Base-by-base conservation (phyloP, 2,113 vertebrate genomes). In the Nycticorax nycticorax region DNA sequence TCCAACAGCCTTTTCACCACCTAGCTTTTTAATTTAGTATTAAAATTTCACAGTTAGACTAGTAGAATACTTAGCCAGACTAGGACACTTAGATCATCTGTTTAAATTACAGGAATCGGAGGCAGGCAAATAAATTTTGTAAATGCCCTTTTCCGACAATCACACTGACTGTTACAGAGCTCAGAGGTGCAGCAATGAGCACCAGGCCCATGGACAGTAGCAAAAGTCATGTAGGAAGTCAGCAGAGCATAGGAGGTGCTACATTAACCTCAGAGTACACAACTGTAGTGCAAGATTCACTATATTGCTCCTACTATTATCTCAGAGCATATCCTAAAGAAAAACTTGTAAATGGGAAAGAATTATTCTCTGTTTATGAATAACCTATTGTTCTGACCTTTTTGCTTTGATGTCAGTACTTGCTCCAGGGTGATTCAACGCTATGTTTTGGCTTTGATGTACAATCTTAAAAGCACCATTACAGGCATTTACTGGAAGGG, bases 371-470 rank as follows among this genome's bases (percentile, higher is more conserved):
- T 92, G 33, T 85, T 94, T 97, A 81, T 94, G 95, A 89, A 85
- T 93, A 88, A 82, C 85, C 68, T 94, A 85, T 94, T 95, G 71
- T 88, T 81, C 78, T 95, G 96, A 96, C 85, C 79, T 68, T 82
- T 87, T 92, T 83, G 32, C 67, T 94, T 97, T 97, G 64, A 96
- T 96, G 39, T 59, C 85, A 94, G 55, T 55, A 89, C 56, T 94
- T 97, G 86, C 86, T 97, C 52, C 86, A 93, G 89, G 85, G 74
- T 93, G 64, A 97, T 88, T 64, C 84, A 95, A 67, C 1, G 12
- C 14, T 95, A 30, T 89, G 63, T 45, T 92, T 95, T 64, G 92
- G 74, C 88, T 97, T 96, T 97, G 55, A 95, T 96, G 93, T 92
- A 55, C 67, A 94, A 84, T 96, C 94, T 95, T 96, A 94, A 95